phyloP scores from a whole-genome alignment of 2,113 vertebrate genomes.

The Sceloporus undulatus region DNA sequence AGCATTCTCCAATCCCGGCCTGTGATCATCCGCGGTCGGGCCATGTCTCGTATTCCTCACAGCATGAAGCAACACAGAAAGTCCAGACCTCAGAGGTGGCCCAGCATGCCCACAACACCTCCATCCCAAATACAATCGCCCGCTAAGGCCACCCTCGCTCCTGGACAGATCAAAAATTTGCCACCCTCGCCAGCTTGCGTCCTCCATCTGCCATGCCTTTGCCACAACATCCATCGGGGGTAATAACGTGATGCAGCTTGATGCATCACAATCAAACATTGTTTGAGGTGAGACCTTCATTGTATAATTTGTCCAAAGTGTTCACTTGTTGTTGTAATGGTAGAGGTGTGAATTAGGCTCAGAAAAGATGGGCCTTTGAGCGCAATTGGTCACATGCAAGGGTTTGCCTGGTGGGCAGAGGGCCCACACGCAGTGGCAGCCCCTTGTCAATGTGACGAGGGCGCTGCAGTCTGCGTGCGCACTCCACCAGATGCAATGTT shows the following conservation, averaged over 20 bases:
- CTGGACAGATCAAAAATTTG: conserved; percentile 77
- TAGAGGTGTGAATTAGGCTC: neutral
- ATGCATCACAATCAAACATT: conserved; percentile 96
- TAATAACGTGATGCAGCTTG: conserved; percentile 87
- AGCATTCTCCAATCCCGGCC: conserved; percentile 71
- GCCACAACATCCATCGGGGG: conserved; percentile 84
- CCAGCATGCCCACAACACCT: conserved; percentile 70
- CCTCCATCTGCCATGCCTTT: conserved; percentile 82
- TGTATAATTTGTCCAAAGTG: accelerated
- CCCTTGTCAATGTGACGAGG: no score
- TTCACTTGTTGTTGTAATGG: neutral
- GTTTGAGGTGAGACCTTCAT: conserved; percentile 84
- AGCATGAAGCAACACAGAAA: conserved; percentile 74
- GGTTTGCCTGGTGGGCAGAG: no score
- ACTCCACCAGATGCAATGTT: no score
- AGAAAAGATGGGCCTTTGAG: no score
- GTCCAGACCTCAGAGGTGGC: conserved; percentile 76
- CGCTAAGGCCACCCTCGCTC: conserved; percentile 80
- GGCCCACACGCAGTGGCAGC: no score
- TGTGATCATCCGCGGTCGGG: conserved; percentile 55
- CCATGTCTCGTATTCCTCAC: conserved; percentile 60
- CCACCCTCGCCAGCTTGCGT: conserved; percentile 80
- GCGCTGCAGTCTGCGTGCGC: no score
- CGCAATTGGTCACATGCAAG: no score
- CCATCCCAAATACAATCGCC: conserved; percentile 72